A percentile compares a stretch with the other conserved stretches of the same genome.
phyloP scores from a whole-genome alignment of 1,140 invertebrate genomes.

The Caenorhabditis inopinata region DNA sequence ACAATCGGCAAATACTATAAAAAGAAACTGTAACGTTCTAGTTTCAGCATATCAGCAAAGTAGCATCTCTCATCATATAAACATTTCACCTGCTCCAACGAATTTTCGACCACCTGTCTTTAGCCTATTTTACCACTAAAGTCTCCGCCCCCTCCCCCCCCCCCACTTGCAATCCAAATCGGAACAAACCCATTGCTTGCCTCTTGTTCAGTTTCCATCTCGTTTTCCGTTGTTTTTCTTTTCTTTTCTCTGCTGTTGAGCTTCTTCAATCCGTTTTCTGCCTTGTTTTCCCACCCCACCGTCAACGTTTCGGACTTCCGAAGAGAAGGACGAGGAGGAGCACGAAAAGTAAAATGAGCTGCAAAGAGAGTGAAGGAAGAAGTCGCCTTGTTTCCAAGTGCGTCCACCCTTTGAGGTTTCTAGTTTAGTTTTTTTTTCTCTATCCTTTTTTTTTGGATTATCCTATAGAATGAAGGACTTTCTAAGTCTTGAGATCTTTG shows the following conservation, averaged over 20 bases:
- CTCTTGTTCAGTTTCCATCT: not conserved
- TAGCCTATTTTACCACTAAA: not conserved
- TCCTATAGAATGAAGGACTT: too few relatives aligned
- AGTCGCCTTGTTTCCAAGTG: too few relatives aligned
- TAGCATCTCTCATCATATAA: too few relatives aligned
- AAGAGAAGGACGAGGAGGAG: not conserved
- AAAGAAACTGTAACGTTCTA: too few relatives aligned
- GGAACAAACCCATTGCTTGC: not conserved
- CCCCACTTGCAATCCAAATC: not conserved
- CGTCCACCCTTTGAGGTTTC: too few relatives aligned
- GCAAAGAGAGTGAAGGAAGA: not conserved
- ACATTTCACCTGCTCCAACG: not conserved
- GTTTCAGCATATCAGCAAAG: too few relatives aligned
- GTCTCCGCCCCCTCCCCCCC: not conserved
- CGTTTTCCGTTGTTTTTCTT: not conserved
- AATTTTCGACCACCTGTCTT: not conserved
- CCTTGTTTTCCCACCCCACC: conserved; percentile 20
- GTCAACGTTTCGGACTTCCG: not conserved
- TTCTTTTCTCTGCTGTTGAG: not conserved
- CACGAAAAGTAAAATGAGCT: not conserved
- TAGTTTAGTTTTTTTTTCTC: too few relatives aligned
- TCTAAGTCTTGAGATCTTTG: too few relatives aligned
- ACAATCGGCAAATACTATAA: too few relatives aligned
- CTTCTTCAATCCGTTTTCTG: conserved; percentile 5
- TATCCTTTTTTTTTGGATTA: too few relatives aligned